Percentiles rank a stretch among this genome's conserved stretches.
Evolutionary conservation across 2,113 vertebrate genomes (phyloP).

Genomic region (Emydura subglobosa): DNA sequence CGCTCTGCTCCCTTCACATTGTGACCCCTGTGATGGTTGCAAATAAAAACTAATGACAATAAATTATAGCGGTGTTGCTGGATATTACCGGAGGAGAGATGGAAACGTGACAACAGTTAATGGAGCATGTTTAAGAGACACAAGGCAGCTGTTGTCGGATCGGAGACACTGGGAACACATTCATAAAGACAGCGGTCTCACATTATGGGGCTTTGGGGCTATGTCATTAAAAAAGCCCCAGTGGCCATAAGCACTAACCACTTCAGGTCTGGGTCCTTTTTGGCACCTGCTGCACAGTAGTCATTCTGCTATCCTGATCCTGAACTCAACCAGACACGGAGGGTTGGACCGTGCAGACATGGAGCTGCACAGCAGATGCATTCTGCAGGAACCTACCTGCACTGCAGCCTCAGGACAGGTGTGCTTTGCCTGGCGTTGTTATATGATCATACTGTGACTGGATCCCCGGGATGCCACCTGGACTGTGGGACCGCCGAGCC

Average conservation of each 20-base stretch:
- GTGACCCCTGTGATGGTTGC: constrained; percentile 44
- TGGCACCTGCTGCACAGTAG: background rate
- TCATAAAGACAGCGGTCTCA: background rate
- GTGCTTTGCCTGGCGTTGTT: background rate
- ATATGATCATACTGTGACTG: too few species aligned
- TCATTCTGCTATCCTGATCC: background rate
- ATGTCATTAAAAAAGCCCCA: background rate
- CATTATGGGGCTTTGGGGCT: background rate
- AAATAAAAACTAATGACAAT: constrained; percentile 70
- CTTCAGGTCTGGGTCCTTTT: background rate
- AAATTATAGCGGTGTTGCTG: constrained; percentile 70
- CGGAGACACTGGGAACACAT: background rate
- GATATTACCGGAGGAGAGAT: constrained; percentile 56
- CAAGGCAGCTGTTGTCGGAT: constrained; percentile 15
- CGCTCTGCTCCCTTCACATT: constrained; percentile 16
- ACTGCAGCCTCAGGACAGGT: background rate
- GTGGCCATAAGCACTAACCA: background rate
- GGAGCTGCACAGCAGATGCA: background rate
- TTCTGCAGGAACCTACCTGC: background rate
- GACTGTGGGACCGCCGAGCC: too few species aligned
- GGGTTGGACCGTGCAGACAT: background rate
- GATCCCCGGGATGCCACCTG: too few species aligned
- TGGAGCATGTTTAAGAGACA: constrained; percentile 49
- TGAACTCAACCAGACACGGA: background rate
- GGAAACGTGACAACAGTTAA: constrained; percentile 60